Evolutionary conservation across 2,888 invertebrate species (phyloP), one percentile per base, ranked within the genome.

Genomic region (Ophonus ardosiacus): DNA sequence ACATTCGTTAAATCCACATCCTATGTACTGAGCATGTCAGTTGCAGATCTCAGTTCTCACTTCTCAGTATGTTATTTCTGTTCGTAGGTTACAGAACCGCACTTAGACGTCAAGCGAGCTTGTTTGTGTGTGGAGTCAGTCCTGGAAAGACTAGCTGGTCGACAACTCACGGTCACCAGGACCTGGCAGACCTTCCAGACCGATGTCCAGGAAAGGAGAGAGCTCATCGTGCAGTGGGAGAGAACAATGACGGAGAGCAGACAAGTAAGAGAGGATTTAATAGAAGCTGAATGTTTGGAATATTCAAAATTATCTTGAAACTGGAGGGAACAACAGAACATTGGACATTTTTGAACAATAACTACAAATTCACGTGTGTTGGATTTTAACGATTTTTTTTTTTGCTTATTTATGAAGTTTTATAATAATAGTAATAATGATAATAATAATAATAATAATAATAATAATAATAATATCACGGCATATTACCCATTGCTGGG

Each of bases 151-250:
- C 93, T 96, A 88, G 93, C 93, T 87, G 93, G 93, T 90, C 92
- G 94, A 86, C 94, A 95, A 90, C 91, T 94, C 88, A 92, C 92
- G 88, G 92, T 96, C 87, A 94, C 94, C 86, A 94, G 94, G 87
- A 94, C 94, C 89, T 95, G 95, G 93, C 94, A 96, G 90, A 93
- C 93, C 89, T 95, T 95, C 94, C 94, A 95, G 89, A 94, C 93
- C 86, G 94, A 93, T 86, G 93, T 95, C 86, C 93, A 93, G 84
- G 93, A 94, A 90, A 92, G 93, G 89, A 92, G 92, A 86, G 92
- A 92, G 90, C 90, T 92, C 81, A 90, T 92, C 88, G 90, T 92
- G 86, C 90, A 92, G 86, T 90, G 93, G 87, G 93, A 93, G 88
- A 90, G 90, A 89, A 93, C 92, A 88, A 93, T 93, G 92, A 93